Percentiles rank a stretch among this genome's conserved stretches.
Conservation (phyloP, 2,888 invertebrate species). For the Caenorhabditis sinica region DNA sequence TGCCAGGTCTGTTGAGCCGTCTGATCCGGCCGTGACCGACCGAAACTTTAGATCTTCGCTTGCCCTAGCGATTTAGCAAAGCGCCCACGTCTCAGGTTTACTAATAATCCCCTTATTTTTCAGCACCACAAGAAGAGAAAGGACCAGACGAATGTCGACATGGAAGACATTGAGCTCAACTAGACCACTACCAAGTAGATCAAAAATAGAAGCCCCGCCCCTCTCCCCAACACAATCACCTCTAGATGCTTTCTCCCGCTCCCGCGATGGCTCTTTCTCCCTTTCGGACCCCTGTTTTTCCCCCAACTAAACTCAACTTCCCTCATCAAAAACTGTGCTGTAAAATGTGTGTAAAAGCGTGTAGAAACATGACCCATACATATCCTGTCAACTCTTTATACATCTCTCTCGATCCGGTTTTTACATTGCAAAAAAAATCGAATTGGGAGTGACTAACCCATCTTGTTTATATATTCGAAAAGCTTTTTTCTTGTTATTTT, state of each 20-base stretch:
- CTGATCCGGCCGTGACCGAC: too few relatives aligned
- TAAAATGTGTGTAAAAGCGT: conserved; percentile 59
- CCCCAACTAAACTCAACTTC: too few relatives aligned
- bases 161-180: conserved; percentile 66
- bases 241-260: conserved; percentile 55
- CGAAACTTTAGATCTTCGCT: too few relatives aligned
- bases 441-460: conserved; percentile 16
- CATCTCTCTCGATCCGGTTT: conserved; percentile 27
- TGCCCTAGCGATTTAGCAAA: too few relatives aligned
- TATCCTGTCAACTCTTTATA: conserved; percentile 41
- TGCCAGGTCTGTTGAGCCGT: too few relatives aligned
- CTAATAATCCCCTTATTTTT: conserved; percentile 1
- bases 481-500: conserved; percentile 16
- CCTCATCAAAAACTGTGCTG: conserved; percentile 39
- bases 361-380: conserved; percentile 64
- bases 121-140: conserved; percentile 60
- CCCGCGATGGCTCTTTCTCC: conserved; percentile 40
- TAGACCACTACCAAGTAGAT: conserved; percentile 27
- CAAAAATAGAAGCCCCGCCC: background rate
- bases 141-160: conserved; percentile 61
- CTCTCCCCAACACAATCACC: background rate
- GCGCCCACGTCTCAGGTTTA: background rate
- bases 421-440: background rate
- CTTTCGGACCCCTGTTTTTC: background rate
- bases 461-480: conserved; percentile 59